These are phyloP conservation scores for Zophobas morio DNA, from an alignment of 1,140 invertebrate genomes.

Conservation along the genomic window DNA sequence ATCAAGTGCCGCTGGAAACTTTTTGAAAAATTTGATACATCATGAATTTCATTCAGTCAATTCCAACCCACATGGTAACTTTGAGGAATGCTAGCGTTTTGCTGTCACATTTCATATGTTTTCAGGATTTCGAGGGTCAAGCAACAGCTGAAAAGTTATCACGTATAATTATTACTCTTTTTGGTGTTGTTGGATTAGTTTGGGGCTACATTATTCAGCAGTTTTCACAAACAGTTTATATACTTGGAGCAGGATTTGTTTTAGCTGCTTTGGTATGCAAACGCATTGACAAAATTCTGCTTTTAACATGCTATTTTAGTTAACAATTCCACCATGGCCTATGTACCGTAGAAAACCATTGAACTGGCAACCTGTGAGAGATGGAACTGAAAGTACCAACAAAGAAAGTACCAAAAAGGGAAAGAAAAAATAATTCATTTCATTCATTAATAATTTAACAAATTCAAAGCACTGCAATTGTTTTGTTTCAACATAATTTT, in stretches of 20 bases:
- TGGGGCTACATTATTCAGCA: slow-evolving; percentile 97
- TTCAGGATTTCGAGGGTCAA: slow-evolving; percentile 93
- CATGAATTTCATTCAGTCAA: slow-evolving; percentile 68
- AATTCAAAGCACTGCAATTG: no score
- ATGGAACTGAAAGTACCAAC: slow-evolving; percentile 41
- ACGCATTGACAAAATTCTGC: slow-evolving; percentile 4
- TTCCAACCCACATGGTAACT: slow-evolving; percentile 76
- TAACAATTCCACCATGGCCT: slow-evolving; percentile 94
- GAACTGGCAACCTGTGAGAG: slow-evolving; percentile 88
- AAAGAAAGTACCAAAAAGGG: slow-evolving; percentile 27
- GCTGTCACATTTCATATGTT: slow-evolving; percentile 51
- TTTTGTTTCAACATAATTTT: no score
- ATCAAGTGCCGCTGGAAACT: neutral
- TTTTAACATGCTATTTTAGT: slow-evolving; percentile 67
- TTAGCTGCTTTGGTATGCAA: slow-evolving; percentile 82
- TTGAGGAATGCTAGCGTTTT: slow-evolving; percentile 26
- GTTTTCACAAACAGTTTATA: slow-evolving; percentile 95
- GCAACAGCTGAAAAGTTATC: slow-evolving; percentile 89
- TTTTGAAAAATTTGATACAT: slow-evolving; percentile 25
- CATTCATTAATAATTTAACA: no score
- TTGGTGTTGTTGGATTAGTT: slow-evolving; percentile 89
- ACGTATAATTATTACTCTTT: slow-evolving; percentile 89
- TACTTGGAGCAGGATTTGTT: slow-evolving; percentile 91
- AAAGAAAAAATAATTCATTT: slow-evolving; percentile 24
- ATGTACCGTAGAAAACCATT: slow-evolving; percentile 90